A percentile compares a stretch with the other conserved stretches of the same genome.
These are phyloP conservation scores for Pomacea canaliculata DNA, from an alignment of 2,888 invertebrate genomes.

Conservation along the genomic window DNA sequence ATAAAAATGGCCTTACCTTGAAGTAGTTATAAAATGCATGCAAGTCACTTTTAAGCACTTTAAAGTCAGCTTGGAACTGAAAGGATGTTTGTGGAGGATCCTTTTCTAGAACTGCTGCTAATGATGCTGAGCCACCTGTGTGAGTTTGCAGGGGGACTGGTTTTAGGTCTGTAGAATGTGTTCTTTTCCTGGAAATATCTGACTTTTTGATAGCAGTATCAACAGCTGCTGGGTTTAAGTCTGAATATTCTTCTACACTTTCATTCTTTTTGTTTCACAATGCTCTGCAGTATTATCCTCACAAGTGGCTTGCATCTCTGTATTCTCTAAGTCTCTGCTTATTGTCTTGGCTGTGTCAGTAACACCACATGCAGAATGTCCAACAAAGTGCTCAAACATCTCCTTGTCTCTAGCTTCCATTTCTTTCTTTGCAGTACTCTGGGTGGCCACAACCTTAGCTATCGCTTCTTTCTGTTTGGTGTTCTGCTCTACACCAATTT, in stretches of 20 bases:
- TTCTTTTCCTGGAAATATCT: no score
- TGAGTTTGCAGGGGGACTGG: neutral
- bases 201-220: neutral
- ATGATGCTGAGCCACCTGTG: neutral
- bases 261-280: neutral
- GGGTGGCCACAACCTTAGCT: constrained; percentile 12
- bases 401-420: constrained; percentile 46
- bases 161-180: no score
- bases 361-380: constrained; percentile 18
- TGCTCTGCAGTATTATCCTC: neutral
- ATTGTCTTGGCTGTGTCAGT: neutral
- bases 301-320: neutral
- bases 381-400: constrained; percentile 44
- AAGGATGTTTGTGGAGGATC: constrained; percentile 52
- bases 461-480: constrained; percentile 19
- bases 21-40: constrained; percentile 60
- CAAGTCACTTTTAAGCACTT: constrained; percentile 51
- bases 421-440: constrained; percentile 29
- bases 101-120: constrained; percentile 1
- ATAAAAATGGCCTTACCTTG: constrained; percentile 44
- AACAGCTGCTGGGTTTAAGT: neutral
- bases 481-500: constrained; percentile 57
- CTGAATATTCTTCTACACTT: neutral
- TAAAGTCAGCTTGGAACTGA: constrained; percentile 66
- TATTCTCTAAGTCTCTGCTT: neutral